Evolutionary conservation across 2,888 invertebrate genomes (phyloP), one percentile per base, ranked within the genome.

Genomic region (Nemurella pictetii): DNA sequence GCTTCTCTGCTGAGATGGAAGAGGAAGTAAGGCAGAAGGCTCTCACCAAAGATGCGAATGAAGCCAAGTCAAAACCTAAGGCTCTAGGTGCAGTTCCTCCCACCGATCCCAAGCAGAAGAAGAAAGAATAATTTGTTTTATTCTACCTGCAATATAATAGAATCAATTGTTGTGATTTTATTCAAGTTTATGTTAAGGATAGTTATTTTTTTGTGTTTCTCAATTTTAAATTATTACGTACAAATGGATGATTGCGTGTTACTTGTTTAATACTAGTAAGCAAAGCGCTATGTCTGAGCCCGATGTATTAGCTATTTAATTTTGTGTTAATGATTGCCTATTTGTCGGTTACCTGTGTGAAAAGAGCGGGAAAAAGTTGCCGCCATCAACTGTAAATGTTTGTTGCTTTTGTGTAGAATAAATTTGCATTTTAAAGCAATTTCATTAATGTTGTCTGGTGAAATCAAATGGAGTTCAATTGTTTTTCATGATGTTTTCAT

Each of bases 1-100:
- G 99, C n/a, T 98, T 96, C 90, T 96, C 97, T 75, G 97, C 96
- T 74, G 98, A 98, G 90, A 97, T 97, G 95, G 94, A 95, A 87
- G 92, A 93, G 80, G 92, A 86, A 20, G 85, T 55, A 1, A 9
- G n/a, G 0, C 82, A 36, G 55, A 72, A 82, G 26, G 82, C 82
- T 26, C 28, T 55, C 25, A 55, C 28, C 28, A 26, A 55, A 29
- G 29, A 15, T 29, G 27, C 82, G 28, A 25, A 26, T 72, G 28
- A 7, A 12, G 72, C 55, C 55, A 72, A 12, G 9, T 3, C 72
- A n/a, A 27, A 12, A 4, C 25, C 35, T 0, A 20, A 30, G 20
- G 20, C 35, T 15, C 9, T 80, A 15, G 29, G 20, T 5, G 35
- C 81, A 27, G 55, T 72, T 27, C 82, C 82, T 15, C 55, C 82